Conservation (phyloP, 1,140 invertebrate genomes). For the Pseudachorutes palmiensis region DNA sequence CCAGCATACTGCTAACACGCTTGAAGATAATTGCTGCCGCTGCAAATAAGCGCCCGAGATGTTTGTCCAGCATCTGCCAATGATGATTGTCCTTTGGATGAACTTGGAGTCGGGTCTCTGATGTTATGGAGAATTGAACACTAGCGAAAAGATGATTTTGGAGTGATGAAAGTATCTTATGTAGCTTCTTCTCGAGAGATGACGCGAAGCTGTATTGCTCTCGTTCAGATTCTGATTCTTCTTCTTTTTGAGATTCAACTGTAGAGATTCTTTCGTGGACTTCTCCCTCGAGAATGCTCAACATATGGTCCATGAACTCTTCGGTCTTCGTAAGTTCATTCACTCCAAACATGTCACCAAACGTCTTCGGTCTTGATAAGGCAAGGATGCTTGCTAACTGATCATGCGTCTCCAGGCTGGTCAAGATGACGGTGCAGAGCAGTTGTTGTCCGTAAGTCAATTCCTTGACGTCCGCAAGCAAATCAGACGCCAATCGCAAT, state of each 20-base stretch:
- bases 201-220: background rate
- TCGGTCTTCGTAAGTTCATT: constrained; percentile 43
- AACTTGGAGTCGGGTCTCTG: background rate
- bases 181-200: constrained; percentile 40
- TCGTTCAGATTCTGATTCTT: background rate
- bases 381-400: constrained; percentile 53
- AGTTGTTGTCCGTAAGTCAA: constrained; percentile 56
- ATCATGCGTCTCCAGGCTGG: constrained; percentile 54
- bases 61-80: constrained; percentile 18
- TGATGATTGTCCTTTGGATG: constrained; percentile 18
- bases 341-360: constrained; percentile 42
- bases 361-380: constrained; percentile 41
- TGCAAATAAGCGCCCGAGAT: constrained; percentile 20
- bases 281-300: constrained; percentile 24
- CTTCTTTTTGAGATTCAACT: background rate
- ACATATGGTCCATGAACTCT: constrained; percentile 19
- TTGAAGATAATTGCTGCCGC: constrained; percentile 8
- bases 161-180: constrained; percentile 50
- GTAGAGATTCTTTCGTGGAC: constrained; percentile 14
- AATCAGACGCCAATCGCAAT: constrained; percentile 51
- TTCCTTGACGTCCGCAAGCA: constrained; percentile 50
- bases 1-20: constrained; percentile 14
- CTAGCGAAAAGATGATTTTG: constrained; percentile 56
- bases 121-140: constrained; percentile 28
- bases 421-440: constrained; percentile 54